Conservation (phyloP, 2,797 vertebrate species). For the Phoebastria nigripes region DNA sequence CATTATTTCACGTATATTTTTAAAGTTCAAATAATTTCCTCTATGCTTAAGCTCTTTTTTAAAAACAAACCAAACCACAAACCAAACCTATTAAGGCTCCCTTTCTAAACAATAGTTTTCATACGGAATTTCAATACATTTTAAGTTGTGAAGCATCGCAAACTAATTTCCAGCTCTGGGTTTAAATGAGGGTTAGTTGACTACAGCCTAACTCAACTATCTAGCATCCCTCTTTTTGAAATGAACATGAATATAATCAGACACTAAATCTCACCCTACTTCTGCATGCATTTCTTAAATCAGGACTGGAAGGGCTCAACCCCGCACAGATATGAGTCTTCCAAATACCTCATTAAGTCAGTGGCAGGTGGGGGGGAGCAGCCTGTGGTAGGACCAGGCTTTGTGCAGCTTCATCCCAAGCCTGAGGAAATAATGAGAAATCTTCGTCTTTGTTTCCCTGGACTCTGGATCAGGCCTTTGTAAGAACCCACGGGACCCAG, state of each 20-base stretch:
- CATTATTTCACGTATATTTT: background rate
- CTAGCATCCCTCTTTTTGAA: background rate
- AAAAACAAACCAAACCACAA: background rate
- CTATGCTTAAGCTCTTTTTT: background rate
- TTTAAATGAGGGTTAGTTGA: background rate
- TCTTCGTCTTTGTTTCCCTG: background rate
- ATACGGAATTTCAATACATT: background rate
- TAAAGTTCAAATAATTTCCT: background rate
- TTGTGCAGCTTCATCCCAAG: background rate
- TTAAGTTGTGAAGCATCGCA: background rate
- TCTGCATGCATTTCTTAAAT: background rate
- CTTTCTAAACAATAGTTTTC: background rate
- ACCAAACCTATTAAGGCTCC: background rate
- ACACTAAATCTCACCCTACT: background rate
- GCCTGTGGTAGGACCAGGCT: background rate
- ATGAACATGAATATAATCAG: background rate
- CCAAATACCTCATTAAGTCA: background rate
- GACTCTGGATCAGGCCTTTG: background rate
- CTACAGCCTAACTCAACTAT: background rate
- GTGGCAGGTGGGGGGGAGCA: background rate
- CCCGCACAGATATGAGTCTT: rapidly evolving
- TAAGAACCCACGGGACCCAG: background rate
- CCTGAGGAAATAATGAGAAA: background rate
- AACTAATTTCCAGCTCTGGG: background rate
- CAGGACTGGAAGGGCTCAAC: background rate